A percentile compares a stretch with the other conserved stretches of the same genome.
phyloP scores from a whole-genome alignment of 2,888 invertebrate genomes.

The Balanococcus diminutus region DNA sequence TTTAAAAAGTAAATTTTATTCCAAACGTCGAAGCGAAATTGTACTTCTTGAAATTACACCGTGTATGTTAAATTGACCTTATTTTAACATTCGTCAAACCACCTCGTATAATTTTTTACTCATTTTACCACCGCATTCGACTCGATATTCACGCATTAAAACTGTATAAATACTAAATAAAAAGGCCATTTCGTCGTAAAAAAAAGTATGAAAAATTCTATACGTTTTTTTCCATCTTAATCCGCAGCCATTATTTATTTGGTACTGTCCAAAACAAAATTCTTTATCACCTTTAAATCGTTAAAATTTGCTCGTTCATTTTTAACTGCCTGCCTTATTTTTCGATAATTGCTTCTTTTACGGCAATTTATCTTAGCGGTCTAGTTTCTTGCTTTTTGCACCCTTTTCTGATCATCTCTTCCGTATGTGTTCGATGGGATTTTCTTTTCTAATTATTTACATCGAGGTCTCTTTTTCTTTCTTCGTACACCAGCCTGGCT shows the following conservation, averaged over 20 bases:
- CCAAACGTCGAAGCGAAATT: background rate
- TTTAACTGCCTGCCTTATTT: conserved; percentile 43
- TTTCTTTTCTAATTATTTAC: conserved; percentile 40
- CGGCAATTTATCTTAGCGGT: conserved; percentile 21
- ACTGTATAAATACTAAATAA: conserved; percentile 6
- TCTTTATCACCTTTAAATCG: conserved; percentile 44
- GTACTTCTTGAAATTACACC: too few relatives aligned
- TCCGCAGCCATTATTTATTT: conserved; percentile 1
- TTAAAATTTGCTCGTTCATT: conserved; percentile 39
- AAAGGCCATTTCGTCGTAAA: background rate
- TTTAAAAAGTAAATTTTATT: background rate
- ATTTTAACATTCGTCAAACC: background rate
- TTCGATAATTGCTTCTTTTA: conserved; percentile 40
- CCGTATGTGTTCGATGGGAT: conserved; percentile 13
- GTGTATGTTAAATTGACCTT: background rate
- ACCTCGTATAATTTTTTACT: background rate
- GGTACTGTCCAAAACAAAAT: background rate
- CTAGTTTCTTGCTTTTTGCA: conserved; percentile 15
- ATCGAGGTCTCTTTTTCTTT: conserved; percentile 6
- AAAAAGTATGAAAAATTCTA: background rate
- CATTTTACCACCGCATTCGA: background rate
- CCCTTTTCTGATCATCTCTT: conserved; percentile 20
- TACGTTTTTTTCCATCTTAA: background rate
- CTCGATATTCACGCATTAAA: background rate
- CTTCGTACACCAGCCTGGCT: background rate